Evolutionary conservation across 2,888 invertebrate species (phyloP), one percentile per base, ranked within the genome.

Genomic region (Drosophila pegasa): DNA sequence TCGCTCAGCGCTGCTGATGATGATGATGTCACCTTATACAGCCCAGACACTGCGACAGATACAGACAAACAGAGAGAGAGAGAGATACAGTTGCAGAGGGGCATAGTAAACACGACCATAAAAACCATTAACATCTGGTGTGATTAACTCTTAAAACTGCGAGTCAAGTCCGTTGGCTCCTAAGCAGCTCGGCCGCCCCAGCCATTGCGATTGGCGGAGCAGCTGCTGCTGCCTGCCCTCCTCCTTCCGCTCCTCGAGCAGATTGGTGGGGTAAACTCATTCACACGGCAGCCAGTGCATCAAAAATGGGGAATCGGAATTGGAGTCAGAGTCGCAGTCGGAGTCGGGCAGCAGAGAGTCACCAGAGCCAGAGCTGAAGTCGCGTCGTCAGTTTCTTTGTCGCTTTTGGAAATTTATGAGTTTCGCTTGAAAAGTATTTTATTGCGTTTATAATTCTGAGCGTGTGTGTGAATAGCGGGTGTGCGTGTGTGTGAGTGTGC

Each of bases 101-200:
- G 52, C 64, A 71, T 64, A 78, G 83, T 80, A 87, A 89, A 87
- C 84, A 89, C 77, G 78, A 78, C 71, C 88, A 88, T 90, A 88
- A 90, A 90, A 90, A 80, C 87, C 90, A 91, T 89, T 89, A 90
- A 91, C 91, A 91, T 90, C 91, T 90, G 91, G 90, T 81, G 82
- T 88, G 90, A 91, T 91, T 91, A 90, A 91, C 91, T 89, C 88
- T 80, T 78, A 78, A 81, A 83, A 78, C 66, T 71, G 63, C 75
- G 64, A 71, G 66, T 52, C 45, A 78, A 71, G 65, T 82, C 67
- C 73, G 68, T 56, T 63, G 75, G 62, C 68, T 82, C 64, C 74
- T 78, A 81, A 79, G 66, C 79, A 78, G 71, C 68, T 47, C 78
- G 69, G 52, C 64, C 41, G 38, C 58, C 51, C 57, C 50, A 57